Base-by-base conservation (phyloP, 2,113 vertebrate genomes). In the Cryptotis parvus region DNA sequence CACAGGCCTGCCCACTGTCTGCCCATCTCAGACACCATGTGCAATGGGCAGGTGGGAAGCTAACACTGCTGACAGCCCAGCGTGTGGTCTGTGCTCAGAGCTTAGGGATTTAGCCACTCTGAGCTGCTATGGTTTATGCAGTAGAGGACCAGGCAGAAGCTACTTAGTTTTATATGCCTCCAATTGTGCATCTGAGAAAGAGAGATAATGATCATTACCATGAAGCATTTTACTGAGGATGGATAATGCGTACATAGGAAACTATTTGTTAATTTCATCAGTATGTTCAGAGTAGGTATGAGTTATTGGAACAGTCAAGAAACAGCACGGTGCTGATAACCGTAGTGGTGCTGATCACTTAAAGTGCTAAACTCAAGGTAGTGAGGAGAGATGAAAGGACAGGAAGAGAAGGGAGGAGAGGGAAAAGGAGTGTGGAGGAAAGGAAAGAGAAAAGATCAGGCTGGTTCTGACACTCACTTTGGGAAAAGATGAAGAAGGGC, bases 1-100 rank as follows among this genome's bases (percentile, higher is more conserved):
- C 0, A 1, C 1, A 0, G 15, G 10, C 33, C 58, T n/a, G n/a
- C n/a, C n/a, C n/a, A n/a, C n/a, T n/a, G n/a, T n/a, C 0, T 9
- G 2, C 45, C 78, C 58, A 1, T 72, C 69, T 74, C 58, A 39
- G 29, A 26, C 16, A 72, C 33, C 43, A 7, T 12, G 12, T 3
- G 24, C 5, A 1, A 0, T 7, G 8, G 24, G 22, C 6, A 3
- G 20, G 52, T 73, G 15, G 73, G 35, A 77, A 73, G 39, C 31
- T 35, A 76, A 33, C 35, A 1, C 24, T 9, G 58, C 77, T 35
- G 11, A 78, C n/a, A 31, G n/a, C 8, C 22, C 5, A 29, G 58
- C 4, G 68, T 15, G 12, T 8, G 7, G 26, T 20, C 0, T 29
- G 41, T 7, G 14, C 18, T 41, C 49, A 61, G n/a, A 74, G 27